Evolutionary conservation across 2,797 vertebrate species (phyloP).

Genomic region (Picus viridis): DNA sequence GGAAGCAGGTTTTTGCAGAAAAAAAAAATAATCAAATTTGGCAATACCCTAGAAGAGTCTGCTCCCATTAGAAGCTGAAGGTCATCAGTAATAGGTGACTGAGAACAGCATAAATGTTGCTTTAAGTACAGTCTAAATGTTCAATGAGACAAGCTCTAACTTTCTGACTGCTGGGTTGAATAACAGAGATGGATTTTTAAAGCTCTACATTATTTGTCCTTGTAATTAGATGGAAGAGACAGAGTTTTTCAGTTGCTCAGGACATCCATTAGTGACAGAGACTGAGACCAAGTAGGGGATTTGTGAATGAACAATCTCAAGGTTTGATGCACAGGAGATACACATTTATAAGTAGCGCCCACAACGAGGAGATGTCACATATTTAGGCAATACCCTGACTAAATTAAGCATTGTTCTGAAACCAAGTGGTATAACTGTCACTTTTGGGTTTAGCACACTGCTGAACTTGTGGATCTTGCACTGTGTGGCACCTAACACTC

Average conservation of each 20-base stretch:
- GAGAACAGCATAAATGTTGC: neutral
- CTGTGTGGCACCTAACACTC: accelerated
- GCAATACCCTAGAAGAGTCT: neutral
- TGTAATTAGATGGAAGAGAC: neutral
- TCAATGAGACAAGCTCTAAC: neutral
- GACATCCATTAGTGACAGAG: neutral
- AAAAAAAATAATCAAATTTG: neutral
- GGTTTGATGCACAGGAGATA: neutral
- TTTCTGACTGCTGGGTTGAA: neutral
- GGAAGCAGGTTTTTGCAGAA: neutral
- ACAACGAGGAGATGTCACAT: accelerated
- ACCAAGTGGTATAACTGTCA: accelerated
- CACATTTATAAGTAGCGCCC: neutral
- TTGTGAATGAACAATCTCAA: neutral
- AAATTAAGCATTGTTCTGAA: neutral
- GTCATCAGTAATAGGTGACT: neutral
- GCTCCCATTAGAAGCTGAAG: neutral
- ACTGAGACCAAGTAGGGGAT: neutral
- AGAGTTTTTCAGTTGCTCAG: neutral
- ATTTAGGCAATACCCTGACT: neutral
- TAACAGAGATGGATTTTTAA: neutral
- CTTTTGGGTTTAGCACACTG: neutral
- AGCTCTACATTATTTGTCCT: neutral
- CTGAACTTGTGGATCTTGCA: neutral
- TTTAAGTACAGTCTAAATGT: neutral